Conservation (phyloP, 2,113 vertebrate species). For the Salvelinus sp. region DNA sequence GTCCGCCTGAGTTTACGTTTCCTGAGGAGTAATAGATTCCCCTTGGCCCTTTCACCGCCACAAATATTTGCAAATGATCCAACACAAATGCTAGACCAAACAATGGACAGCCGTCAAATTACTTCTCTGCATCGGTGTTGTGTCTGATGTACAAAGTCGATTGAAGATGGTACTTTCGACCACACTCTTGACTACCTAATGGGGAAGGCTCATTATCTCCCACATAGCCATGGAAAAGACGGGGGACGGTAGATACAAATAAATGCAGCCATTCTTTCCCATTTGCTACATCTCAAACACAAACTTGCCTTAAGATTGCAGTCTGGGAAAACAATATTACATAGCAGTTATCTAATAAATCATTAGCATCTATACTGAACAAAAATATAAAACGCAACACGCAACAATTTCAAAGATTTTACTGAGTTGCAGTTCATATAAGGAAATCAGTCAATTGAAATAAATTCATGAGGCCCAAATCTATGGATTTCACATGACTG, state of each 20-base stretch:
- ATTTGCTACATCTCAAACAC: slow-evolving; percentile 42
- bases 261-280: slow-evolving; percentile 42
- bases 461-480: no score
- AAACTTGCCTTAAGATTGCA: slow-evolving; percentile 44
- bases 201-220: slow-evolving; percentile 35
- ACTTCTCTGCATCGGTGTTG: slow-evolving; percentile 24
- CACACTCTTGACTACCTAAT: slow-evolving; percentile 24
- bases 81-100: slow-evolving; percentile 40
- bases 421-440: no score
- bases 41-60: slow-evolving; percentile 8
- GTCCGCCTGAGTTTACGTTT: background rate
- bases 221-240: background rate
- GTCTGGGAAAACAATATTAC: slow-evolving; percentile 34
- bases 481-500: no score
- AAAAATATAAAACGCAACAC: no score
- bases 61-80: slow-evolving; percentile 39
- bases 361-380: background rate
- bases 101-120: slow-evolving; percentile 39
- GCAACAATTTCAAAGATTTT: no score
- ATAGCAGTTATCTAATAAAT: slow-evolving; percentile 54
- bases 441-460: no score
- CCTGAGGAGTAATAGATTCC: background rate
- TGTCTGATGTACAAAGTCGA: slow-evolving; percentile 28
- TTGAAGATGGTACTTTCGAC: slow-evolving; percentile 43
- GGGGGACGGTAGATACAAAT: slow-evolving; percentile 6